A percentile compares a stretch with the other conserved stretches of the same genome.
These are phyloP conservation scores for Littorina saxatilis DNA, from an alignment of 1,140 invertebrate species.

Conservation along the genomic window DNA sequence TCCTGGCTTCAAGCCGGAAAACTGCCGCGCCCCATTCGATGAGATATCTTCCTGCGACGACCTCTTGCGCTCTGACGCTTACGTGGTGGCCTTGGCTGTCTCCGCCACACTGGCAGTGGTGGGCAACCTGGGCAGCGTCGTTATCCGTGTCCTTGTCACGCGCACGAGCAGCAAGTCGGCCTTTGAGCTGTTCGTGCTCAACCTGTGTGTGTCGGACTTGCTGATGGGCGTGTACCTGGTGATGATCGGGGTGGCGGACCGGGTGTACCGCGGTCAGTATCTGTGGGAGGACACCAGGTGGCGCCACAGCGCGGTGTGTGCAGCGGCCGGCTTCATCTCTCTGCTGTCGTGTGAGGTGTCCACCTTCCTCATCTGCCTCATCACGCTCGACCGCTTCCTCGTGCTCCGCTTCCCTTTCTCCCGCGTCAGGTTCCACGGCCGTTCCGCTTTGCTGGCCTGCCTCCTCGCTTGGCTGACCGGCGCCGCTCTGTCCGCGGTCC, in stretches of 20 bases:
- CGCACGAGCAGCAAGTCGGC: not conserved
- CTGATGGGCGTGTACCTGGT: no score
- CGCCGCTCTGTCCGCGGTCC: constrained; percentile 36
- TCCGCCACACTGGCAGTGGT: constrained; percentile 44
- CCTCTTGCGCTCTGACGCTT: not conserved
- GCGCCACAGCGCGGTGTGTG: constrained; percentile 50
- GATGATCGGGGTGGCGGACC: no score
- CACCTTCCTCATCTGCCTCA: no score
- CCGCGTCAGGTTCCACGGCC: constrained; percentile 20
- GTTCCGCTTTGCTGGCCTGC: constrained; percentile 17
- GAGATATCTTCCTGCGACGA: constrained; percentile 20
- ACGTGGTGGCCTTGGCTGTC: constrained; percentile 43
- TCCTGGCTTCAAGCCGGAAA: not conserved
- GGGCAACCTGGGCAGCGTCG: constrained; percentile 50
- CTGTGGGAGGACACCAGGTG: constrained; percentile 48
- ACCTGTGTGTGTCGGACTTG: constrained; percentile 57
- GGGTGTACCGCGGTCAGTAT: constrained; percentile 56
- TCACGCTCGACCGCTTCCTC: no score
- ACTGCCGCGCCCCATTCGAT: not conserved
- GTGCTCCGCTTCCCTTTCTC: constrained; percentile 57
- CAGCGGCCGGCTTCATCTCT: constrained; percentile 57
- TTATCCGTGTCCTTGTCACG: constrained; percentile 20
- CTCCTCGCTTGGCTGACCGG: constrained; percentile 35
- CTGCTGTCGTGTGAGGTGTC: constrained; percentile 54
- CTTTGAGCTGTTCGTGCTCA: constrained; percentile 47